These are phyloP conservation scores for Dicrostonyx torquatus DNA, from an alignment of 2,797 vertebrate genomes.

Conservation along the genomic window DNA sequence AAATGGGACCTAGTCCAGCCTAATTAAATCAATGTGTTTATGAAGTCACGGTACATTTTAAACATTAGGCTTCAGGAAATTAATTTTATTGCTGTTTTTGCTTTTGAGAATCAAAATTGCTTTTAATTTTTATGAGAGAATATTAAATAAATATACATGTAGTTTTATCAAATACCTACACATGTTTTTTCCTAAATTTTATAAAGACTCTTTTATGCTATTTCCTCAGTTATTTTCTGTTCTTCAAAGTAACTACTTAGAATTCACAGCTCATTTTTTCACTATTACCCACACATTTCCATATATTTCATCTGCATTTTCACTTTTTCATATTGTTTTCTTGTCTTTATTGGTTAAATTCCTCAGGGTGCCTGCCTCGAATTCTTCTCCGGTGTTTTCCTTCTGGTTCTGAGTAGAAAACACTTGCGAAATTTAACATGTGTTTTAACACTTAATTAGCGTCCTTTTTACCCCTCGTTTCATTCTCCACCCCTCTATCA, in stretches of 20 bases:
- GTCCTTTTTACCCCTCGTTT: not conserved
- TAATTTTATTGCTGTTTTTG: slow-evolving; percentile 18
- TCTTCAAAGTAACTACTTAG: slow-evolving; percentile 1
- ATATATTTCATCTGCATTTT: slow-evolving; percentile 2
- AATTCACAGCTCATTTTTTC: not conserved
- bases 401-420: not conserved
- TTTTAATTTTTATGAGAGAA: slow-evolving; percentile 3
- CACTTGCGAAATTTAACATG: not conserved
- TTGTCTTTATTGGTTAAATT: not conserved
- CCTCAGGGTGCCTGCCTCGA: not conserved
- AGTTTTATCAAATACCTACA: not conserved
- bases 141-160: not conserved
- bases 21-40: slow-evolving; percentile 43
- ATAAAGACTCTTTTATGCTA: not conserved
- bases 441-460: not conserved
- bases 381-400: not conserved
- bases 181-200: not conserved
- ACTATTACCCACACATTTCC: not conserved
- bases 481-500: accelerated
- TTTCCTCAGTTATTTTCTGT: not conserved
- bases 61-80: not conserved
- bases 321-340: not conserved
- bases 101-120: slow-evolving; percentile 1
- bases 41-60: not conserved
- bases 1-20: not conserved